These are phyloP conservation scores for Drosophila seguyi DNA, from an alignment of 1,140 invertebrate genomes.

Conservation along the genomic window DNA sequence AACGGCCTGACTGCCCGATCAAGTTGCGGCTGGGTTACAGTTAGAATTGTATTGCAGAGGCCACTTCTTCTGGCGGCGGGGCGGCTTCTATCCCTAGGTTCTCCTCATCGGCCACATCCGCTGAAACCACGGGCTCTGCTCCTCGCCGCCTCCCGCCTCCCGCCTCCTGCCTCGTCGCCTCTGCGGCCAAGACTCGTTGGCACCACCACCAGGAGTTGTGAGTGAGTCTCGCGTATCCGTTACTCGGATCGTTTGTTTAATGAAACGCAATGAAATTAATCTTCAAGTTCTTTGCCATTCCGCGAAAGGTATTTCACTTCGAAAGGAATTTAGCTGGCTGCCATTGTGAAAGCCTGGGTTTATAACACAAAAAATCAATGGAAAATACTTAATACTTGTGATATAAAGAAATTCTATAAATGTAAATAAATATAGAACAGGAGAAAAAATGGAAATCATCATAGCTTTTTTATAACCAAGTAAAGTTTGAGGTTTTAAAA, in stretches of 20 bases:
- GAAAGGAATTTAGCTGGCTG: constrained; percentile 6
- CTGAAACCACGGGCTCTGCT: constrained; percentile 5
- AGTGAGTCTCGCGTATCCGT: constrained; percentile 31
- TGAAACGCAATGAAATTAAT: constrained; percentile 43
- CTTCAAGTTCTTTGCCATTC: constrained; percentile 20
- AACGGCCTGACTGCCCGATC: constrained; percentile 34
- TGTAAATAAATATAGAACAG: neutral
- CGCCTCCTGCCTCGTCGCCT: constrained; percentile 1
- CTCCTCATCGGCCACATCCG: constrained; percentile 46
- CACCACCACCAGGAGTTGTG: constrained; percentile 35
- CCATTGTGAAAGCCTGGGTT: neutral
- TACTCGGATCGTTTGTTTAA: constrained; percentile 45
- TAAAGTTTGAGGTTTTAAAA: neutral
- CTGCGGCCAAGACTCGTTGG: constrained; percentile 44
- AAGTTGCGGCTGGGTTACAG: constrained; percentile 52
- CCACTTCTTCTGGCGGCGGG: constrained; percentile 41
- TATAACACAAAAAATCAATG: neutral
- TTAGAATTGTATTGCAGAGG: constrained; percentile 52
- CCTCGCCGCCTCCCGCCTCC: no score
- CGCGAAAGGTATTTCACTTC: constrained; percentile 8
- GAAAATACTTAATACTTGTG: neutral
- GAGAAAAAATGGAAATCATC: neutral
- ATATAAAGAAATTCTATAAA: neutral
- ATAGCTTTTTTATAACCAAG: neutral
- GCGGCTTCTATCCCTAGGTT: constrained; percentile 51